These are phyloP conservation scores for Operophtera brumata DNA, from an alignment of 2,888 invertebrate species.

Conservation along the genomic window DNA sequence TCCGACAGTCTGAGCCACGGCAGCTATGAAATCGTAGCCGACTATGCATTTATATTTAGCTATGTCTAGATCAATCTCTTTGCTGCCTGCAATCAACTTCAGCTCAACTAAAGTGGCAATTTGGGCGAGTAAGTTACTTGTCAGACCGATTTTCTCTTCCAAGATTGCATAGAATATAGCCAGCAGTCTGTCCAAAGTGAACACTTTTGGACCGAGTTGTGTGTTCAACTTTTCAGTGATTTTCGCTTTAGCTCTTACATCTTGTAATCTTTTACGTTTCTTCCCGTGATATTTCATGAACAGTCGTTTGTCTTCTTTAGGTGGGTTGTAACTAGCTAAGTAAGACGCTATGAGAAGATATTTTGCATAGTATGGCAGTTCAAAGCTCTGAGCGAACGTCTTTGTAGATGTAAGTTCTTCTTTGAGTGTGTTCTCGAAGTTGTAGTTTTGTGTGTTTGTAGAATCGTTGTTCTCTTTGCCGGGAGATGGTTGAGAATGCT, in stretches of 20 bases:
- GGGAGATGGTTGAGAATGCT: slow-evolving; percentile 47
- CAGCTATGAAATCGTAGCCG: slow-evolving; percentile 88
- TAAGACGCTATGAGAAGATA: slow-evolving; percentile 94
- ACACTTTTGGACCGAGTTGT: slow-evolving; percentile 90
- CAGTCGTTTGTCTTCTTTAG: slow-evolving; percentile 91
- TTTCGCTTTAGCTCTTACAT: slow-evolving; percentile 82
- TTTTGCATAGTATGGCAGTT: slow-evolving; percentile 94
- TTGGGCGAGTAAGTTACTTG: slow-evolving; percentile 92
- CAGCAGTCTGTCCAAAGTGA: slow-evolving; percentile 89
- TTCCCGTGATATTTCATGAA: slow-evolving; percentile 91
- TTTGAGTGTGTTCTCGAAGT: slow-evolving; percentile 64
- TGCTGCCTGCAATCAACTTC: slow-evolving; percentile 86
- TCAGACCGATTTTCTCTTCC: slow-evolving; percentile 90
- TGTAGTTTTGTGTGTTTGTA: slow-evolving; percentile 35
- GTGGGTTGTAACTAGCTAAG: slow-evolving; percentile 95
- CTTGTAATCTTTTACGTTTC: slow-evolving; percentile 83
- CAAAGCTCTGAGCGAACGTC: slow-evolving; percentile 84
- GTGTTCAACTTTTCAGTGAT: slow-evolving; percentile 81
- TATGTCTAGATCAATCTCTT: slow-evolving; percentile 87
- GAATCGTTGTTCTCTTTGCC: slow-evolving; percentile 60
- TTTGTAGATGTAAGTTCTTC: slow-evolving; percentile 73
- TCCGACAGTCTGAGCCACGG: slow-evolving; percentile 87
- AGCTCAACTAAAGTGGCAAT: slow-evolving; percentile 92
- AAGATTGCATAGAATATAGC: slow-evolving; percentile 95
- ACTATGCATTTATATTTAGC: slow-evolving; percentile 94